Base-by-base conservation (phyloP, 2,888 invertebrate species). In the Zootermopsis nevadensis region DNA sequence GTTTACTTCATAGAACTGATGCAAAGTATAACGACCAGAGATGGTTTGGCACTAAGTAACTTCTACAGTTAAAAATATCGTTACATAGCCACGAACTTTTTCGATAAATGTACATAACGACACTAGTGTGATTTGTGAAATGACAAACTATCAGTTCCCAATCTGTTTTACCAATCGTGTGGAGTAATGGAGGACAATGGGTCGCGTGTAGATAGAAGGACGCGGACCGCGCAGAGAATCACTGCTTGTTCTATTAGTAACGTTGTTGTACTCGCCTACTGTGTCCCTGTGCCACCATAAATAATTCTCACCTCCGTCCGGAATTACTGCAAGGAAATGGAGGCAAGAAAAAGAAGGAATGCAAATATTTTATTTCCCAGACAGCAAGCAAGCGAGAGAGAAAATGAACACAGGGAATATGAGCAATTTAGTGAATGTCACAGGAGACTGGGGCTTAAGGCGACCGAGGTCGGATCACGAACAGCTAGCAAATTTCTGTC, bases 271-370 rank as follows among this genome's bases (percentile, higher is more conserved):
- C 31, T 27, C 12, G 69, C 33, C 33, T 31, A 6, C 19, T 7
- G 15, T 69, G 69, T 69, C 69, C 33, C 69, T 19, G 22, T 33
- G 69, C 33, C 69, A 33, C 69, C 69, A 69, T 69, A 69, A 69
- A 69, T 69, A 69, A 69, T 69, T 69, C 33, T 33, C 69, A 33
- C 69, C 69, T 33, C 69, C 33, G 69, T 69, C 69, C 69, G 69
- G 69, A 69, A 69, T 69, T 69, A 69, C 69, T 69, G 33, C 31
- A 69, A 69, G 69, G 69, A 69, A 69, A 69, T 69, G 22, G 69
- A 69, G 69, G 69, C 69, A 69, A 69, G 69, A 69, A 69, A 69
- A 69, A 69, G 69, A 69, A 69, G 69, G 69, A 69, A 69, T 69
- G 69, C 69, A 69, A 69, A 69, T 69, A 69, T 69, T 69, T 69